phyloP scores from a whole-genome alignment of 2,797 vertebrate species.

The Gymnoscopelus braueri region DNA sequence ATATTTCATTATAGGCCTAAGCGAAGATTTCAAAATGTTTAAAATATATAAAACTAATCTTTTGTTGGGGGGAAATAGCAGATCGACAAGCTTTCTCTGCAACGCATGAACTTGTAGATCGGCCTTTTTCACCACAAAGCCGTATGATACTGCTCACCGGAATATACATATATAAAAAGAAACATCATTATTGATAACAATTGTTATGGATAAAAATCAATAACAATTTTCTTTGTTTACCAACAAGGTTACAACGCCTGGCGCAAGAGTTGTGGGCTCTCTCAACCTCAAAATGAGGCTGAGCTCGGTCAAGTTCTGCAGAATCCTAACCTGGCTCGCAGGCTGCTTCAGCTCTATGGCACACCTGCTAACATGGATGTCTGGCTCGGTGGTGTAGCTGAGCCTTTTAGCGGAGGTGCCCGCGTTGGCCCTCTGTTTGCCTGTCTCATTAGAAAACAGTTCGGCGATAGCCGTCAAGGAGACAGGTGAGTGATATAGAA shows the following conservation, averaged over 20 bases:
- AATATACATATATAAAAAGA: too few species aligned
- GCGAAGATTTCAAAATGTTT: not conserved
- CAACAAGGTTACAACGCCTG: conserved; percentile 88
- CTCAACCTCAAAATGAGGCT: conserved; percentile 73
- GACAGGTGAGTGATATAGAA: conserved; percentile 81
- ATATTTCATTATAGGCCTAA: not conserved
- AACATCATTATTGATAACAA: too few species aligned
- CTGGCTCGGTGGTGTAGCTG: conserved; percentile 87
- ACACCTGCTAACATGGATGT: conserved; percentile 88
- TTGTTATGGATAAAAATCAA: not conserved
- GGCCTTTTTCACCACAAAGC: too few species aligned
- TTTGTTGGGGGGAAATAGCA: too few species aligned
- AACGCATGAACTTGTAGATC: too few species aligned
- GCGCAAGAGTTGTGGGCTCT: conserved; percentile 86
- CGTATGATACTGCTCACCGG: too few species aligned
- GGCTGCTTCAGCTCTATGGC: conserved; percentile 82
- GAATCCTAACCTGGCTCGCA: conserved; percentile 69
- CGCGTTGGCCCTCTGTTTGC: conserved; percentile 88
- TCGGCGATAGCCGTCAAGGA: conserved; percentile 84
- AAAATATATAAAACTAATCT: not conserved
- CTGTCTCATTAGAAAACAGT: conserved; percentile 89
- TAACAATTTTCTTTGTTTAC: not conserved
- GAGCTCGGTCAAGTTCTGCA: conserved; percentile 84
- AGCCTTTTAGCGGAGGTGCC: conserved; percentile 82
- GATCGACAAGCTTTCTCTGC: too few species aligned